phyloP scores from a whole-genome alignment of 2,113 vertebrate genomes.

The Xiphias gladius region DNA sequence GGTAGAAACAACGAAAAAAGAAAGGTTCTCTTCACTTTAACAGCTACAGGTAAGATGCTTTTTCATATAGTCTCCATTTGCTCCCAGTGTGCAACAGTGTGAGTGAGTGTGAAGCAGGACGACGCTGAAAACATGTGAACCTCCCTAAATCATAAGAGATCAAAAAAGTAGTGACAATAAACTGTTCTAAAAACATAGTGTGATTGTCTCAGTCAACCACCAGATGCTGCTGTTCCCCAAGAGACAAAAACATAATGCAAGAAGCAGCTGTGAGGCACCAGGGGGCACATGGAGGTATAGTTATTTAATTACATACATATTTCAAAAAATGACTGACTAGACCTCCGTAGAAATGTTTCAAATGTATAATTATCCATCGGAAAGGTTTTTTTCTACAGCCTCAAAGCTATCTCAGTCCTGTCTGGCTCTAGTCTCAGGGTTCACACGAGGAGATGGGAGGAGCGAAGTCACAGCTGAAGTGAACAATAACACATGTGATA shows the following conservation, averaged over 20 bases:
- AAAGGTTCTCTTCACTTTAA: background rate
- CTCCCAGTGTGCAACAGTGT: background rate
- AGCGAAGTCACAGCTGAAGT: conserved; percentile 22
- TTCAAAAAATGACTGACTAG: conserved; percentile 11
- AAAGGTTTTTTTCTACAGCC: background rate
- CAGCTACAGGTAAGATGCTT: background rate
- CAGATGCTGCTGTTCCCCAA: conserved; percentile 70
- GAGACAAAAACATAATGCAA: conserved; percentile 27
- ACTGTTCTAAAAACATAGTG: conserved; percentile 30
- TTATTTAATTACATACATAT: background rate
- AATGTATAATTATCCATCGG: background rate
- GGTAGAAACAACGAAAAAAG: background rate
- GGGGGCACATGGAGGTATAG: conserved; percentile 47
- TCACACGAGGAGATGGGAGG: conserved; percentile 9
- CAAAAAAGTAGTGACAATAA: background rate
- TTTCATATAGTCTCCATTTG: background rate
- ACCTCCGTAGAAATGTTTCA: background rate
- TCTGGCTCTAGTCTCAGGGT: background rate
- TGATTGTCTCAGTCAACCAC: conserved; percentile 52
- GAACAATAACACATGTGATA: conserved; percentile 36
- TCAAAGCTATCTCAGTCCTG: background rate
- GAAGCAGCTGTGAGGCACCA: conserved; percentile 39
- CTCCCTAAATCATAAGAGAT: background rate
- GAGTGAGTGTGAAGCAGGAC: background rate
- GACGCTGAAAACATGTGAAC: background rate